Evolutionary conservation across 2,113 vertebrate species (phyloP).

Genomic region (Nettapus auritus): DNA sequence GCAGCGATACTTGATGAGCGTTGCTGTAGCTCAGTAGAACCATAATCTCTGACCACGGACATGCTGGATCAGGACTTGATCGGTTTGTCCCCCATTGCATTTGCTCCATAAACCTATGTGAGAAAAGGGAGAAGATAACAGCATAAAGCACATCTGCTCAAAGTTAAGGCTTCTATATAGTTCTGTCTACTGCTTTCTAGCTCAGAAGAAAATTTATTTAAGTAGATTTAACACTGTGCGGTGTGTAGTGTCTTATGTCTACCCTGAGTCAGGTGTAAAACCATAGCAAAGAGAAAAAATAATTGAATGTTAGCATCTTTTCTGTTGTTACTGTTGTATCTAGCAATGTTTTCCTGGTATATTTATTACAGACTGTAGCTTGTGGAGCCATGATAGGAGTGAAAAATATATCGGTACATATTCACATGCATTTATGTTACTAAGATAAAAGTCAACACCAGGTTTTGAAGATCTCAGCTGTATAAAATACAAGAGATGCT

Average conservation of each 20-base stretch:
- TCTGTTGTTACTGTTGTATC: not conserved
- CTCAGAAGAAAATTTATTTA: not conserved
- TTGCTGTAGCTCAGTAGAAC: not conserved
- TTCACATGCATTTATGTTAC: not conserved
- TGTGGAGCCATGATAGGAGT: not conserved
- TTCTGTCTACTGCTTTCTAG: not conserved
- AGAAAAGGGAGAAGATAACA: not conserved
- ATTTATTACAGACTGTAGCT: not conserved
- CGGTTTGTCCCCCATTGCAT: accelerated
- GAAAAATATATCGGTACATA: not conserved
- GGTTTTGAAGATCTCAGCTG: not conserved
- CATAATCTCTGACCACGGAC: not conserved
- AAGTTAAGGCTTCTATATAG: not conserved
- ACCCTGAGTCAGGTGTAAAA: not conserved
- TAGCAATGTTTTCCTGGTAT: not conserved
- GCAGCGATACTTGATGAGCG: accelerated
- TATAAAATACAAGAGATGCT: not conserved
- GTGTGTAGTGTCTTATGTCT: not conserved
- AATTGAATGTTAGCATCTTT: not conserved
- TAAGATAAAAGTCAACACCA: not conserved
- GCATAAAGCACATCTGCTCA: not conserved
- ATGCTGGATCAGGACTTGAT: not conserved
- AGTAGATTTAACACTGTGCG: not conserved
- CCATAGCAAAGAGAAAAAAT: not conserved
- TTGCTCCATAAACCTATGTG: not conserved